Base-by-base conservation (phyloP, 2,888 invertebrate species). In the Protophormia terraenovae region DNA sequence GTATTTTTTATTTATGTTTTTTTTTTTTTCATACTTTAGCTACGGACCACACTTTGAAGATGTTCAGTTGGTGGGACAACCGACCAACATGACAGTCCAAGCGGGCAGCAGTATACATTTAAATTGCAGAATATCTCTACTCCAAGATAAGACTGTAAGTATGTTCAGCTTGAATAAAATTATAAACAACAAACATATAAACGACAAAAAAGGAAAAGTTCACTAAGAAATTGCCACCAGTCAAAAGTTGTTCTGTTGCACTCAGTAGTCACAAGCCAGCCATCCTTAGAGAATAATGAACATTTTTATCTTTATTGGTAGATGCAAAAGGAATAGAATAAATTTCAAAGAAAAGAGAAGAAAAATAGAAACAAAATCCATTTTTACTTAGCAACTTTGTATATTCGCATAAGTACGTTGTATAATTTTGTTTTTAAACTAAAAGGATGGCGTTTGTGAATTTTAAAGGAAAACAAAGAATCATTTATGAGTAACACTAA, bases 121-220 rank as follows among this genome's bases (percentile, higher is more conserved):
- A 87, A 95, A 96, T 92, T 96, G 96, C 92, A 94, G 95, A 90
- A 96, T 96, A 90, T 95, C 95, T 88, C 93, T 96, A 86, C 93
- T 96, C 66, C 95, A 96, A 91, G 96, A 96, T 93, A 96, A 96
- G 93, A 96, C 96, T 93, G 96, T 96, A 90, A 94, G 95, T 92
- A 86, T 38, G n/a, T 27, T 45, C 1, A 41, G 14, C 29, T 73
- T 47, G 50, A 67, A 22, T 4, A 45, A 60, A 62, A 53, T 47
- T 60, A 1, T 3, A 6, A 22, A n/a, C 7, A 55, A 32, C 27
- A 66, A 45, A 22, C 19, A 22, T 41, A n/a, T 24, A 3, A 19
- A 60, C 19, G 10, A 32, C 14, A 29, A 10, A 16, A 16, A 16
- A 10, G n/a, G n/a, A 62, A 60, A 53, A 38, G 5, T 79, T 69